A percentile compares a stretch with the other conserved stretches of the same genome.
phyloP scores from a whole-genome alignment of 1,140 invertebrate genomes.

The Aleiodes sp. region DNA sequence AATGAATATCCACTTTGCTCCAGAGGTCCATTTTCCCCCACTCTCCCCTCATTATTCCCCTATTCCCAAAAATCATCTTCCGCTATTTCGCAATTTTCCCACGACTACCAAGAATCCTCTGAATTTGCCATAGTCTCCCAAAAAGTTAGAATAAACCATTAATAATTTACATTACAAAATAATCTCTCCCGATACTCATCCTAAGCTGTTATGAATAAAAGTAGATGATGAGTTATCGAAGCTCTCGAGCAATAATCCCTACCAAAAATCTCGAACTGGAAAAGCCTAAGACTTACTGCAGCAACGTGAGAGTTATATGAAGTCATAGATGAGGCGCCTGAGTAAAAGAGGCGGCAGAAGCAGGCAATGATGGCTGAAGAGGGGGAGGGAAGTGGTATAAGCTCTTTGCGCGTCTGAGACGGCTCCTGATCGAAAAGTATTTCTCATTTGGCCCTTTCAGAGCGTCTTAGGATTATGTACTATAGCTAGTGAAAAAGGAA shows the following conservation, averaged over 20 bases:
- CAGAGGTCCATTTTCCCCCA: too few relatives aligned
- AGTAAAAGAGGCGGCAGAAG: too few relatives aligned
- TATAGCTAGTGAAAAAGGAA: conserved; percentile 38
- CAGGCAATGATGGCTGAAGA: too few relatives aligned
- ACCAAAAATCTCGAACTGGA: conserved; percentile 26
- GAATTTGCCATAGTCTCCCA: too few relatives aligned
- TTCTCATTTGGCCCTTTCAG: conserved; percentile 61
- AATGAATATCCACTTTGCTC: too few relatives aligned
- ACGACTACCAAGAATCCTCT: too few relatives aligned
- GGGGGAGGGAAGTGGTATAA: conserved; percentile 13
- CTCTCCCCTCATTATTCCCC: too few relatives aligned
- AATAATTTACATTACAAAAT: too few relatives aligned
- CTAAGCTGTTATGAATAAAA: neutral
- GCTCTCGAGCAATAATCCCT: conserved; percentile 23
- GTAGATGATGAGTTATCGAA: conserved; percentile 13
- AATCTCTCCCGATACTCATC: neutral
- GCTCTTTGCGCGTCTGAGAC: conserved; percentile 16
- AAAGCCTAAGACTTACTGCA: conserved; percentile 14
- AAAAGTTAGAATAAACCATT: too few relatives aligned
- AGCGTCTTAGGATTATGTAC: conserved; percentile 52
- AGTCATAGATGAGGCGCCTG: conserved; percentile 14
- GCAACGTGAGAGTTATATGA: conserved; percentile 31
- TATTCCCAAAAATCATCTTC: too few relatives aligned
- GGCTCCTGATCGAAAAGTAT: conserved; percentile 58
- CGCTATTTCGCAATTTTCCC: too few relatives aligned